Conservation (phyloP, 2,113 vertebrate species). For the Cyrtonyx montezumae region DNA sequence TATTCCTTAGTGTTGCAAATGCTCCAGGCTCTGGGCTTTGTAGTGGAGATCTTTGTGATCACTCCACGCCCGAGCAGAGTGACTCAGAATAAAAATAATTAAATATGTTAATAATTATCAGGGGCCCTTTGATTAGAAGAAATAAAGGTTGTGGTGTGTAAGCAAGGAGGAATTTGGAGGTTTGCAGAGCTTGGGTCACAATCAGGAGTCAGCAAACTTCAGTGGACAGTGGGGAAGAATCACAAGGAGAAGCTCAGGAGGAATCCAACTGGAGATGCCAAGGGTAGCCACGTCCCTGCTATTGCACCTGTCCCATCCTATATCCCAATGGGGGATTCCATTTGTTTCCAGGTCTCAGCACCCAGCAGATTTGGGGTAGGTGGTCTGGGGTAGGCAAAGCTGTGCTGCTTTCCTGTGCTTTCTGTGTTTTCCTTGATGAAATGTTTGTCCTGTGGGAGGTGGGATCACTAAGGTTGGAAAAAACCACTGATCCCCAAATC, state of each 20-base stretch:
- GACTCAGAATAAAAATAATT: slow-evolving; percentile 67
- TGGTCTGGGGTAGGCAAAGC: not conserved
- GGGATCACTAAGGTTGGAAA: no score
- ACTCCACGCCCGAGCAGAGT: not conserved
- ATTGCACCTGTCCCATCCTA: not conserved
- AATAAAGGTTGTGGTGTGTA: slow-evolving; percentile 35
- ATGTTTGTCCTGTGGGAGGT: not conserved
- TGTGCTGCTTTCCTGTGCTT: not conserved
- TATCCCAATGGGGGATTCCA: not conserved
- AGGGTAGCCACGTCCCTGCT: not conserved
- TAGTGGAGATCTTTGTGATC: slow-evolving; percentile 1
- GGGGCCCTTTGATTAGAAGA: slow-evolving; percentile 60
- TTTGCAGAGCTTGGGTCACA: not conserved
- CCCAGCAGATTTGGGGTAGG: not conserved
- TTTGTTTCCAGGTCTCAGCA: not conserved
- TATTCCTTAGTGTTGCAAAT: not conserved
- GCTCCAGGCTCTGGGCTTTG: slow-evolving; percentile 12
- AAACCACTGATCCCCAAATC: no score
- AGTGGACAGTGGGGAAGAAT: rapidly evolving
- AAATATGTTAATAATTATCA: slow-evolving; percentile 71
- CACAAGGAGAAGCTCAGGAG: not conserved
- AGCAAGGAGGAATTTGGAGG: slow-evolving; percentile 37
- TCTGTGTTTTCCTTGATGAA: not conserved
- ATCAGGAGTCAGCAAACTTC: not conserved
- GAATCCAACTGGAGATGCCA: not conserved